These are phyloP conservation scores for Tricholaema leucomelas DNA, from an alignment of 2,113 vertebrate genomes.

Conservation along the genomic window DNA sequence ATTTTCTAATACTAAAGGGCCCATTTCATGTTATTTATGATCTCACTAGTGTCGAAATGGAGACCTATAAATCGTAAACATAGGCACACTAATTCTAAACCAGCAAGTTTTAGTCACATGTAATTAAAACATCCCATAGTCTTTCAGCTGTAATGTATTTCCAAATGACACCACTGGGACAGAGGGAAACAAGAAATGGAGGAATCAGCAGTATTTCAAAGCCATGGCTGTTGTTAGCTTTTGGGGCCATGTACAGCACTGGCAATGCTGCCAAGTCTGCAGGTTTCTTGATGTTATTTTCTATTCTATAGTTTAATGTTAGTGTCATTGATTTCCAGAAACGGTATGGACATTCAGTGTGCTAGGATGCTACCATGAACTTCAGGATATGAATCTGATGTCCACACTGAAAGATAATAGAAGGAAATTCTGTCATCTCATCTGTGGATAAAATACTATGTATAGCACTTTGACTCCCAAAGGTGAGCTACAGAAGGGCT, in stretches of 20 bases:
- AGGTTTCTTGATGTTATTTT: constrained; percentile 11
- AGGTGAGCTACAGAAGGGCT: neutral
- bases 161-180: constrained; percentile 75
- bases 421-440: neutral
- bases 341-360: neutral
- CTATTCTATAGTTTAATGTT: neutral
- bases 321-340: neutral
- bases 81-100: constrained; percentile 73
- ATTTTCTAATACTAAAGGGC: constrained; percentile 78
- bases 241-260: neutral
- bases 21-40: constrained; percentile 78
- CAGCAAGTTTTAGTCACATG: constrained; percentile 75
- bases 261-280: neutral
- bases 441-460: neutral
- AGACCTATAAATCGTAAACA: constrained; percentile 78
- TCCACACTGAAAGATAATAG: neutral
- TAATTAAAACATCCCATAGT: constrained; percentile 84
- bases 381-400: neutral
- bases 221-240: constrained; percentile 37
- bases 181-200: constrained; percentile 56
- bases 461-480: neutral
- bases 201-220: constrained; percentile 76
- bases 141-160: constrained; percentile 78
- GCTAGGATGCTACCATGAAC: neutral
- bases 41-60: constrained; percentile 63